Conservation (phyloP, 2,888 invertebrate genomes). For the Branchellion lobata region DNA sequence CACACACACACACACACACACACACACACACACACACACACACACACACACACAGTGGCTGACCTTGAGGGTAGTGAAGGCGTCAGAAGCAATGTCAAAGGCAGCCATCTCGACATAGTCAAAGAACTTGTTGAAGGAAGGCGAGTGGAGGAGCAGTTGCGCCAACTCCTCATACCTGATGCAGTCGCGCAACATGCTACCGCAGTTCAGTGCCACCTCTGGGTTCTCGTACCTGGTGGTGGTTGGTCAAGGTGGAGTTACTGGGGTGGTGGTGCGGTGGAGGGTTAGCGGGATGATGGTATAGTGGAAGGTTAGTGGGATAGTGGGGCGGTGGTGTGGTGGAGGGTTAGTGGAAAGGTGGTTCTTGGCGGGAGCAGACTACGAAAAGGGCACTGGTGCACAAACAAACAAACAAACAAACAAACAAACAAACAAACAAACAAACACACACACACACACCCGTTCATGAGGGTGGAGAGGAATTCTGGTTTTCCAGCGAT, state of each 20-base stretch:
- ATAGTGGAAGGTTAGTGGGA: background rate
- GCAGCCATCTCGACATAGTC: slow-evolving; percentile 99
- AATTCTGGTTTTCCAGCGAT: slow-evolving; percentile 97
- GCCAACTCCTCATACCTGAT: slow-evolving; percentile 91
- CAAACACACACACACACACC: slow-evolving; percentile 70
- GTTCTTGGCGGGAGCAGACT: no score
- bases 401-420: no score
- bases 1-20: slow-evolving; percentile 6
- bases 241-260: background rate
- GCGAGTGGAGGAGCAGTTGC: slow-evolving; percentile 94
- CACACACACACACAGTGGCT: slow-evolving; percentile 16
- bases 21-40: slow-evolving; percentile 17
- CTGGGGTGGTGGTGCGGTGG: background rate
- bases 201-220: slow-evolving; percentile 97
- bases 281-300: background rate
- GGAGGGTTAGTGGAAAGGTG: background rate
- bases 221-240: slow-evolving; percentile 86
- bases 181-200: slow-evolving; percentile 97
- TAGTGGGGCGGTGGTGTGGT: background rate
- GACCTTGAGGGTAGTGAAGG: slow-evolving; percentile 99
- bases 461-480: slow-evolving; percentile 90
- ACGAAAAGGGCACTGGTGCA: no score
- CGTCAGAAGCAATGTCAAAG: slow-evolving; percentile 99
- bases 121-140: slow-evolving; percentile 99
- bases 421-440: no score